These are phyloP conservation scores for Apistogramma diplotaenia DNA, from an alignment of 2,113 vertebrate genomes.

Conservation along the genomic window DNA sequence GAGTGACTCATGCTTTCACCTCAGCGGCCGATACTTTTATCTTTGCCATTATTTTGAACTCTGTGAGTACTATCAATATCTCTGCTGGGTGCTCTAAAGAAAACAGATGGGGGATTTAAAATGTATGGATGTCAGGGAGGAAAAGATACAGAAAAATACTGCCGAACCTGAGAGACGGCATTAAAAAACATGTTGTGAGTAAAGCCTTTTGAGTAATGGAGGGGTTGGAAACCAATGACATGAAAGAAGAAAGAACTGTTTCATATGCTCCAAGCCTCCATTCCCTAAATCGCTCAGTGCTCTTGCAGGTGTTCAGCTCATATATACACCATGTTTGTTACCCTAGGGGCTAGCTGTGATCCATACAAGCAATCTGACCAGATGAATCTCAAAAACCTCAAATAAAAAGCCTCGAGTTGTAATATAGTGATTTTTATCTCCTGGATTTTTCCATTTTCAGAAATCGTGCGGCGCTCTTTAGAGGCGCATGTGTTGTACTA, in stretches of 20 bases:
- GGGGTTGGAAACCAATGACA: constrained; percentile 2
- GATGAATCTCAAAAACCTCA: background rate
- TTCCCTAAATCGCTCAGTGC: background rate
- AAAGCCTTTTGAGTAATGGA: background rate
- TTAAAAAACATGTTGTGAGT: background rate
- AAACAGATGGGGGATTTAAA: constrained; percentile 1
- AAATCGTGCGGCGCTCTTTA: background rate
- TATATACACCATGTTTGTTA: constrained; percentile 1
- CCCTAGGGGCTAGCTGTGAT: constrained; percentile 3
- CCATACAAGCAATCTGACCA: constrained; percentile 22
- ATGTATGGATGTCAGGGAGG: background rate
- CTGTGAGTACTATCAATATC: constrained; percentile 8
- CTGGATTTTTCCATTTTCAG: background rate
- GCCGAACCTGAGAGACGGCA: background rate
- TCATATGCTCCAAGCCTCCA: background rate
- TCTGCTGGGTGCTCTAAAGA: background rate
- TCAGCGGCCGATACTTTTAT: background rate
- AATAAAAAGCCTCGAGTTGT: background rate
- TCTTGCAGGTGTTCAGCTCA: background rate
- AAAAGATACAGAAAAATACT: background rate
- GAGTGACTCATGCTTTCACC: background rate
- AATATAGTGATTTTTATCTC: background rate
- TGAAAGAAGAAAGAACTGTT: background rate
- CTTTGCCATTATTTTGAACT: constrained; percentile 16
- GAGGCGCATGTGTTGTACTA: background rate